A percentile compares a stretch with the other conserved stretches of the same genome.
These are phyloP conservation scores for Spea bombifrons DNA, from an alignment of 2,113 vertebrate genomes.

Conservation along the genomic window DNA sequence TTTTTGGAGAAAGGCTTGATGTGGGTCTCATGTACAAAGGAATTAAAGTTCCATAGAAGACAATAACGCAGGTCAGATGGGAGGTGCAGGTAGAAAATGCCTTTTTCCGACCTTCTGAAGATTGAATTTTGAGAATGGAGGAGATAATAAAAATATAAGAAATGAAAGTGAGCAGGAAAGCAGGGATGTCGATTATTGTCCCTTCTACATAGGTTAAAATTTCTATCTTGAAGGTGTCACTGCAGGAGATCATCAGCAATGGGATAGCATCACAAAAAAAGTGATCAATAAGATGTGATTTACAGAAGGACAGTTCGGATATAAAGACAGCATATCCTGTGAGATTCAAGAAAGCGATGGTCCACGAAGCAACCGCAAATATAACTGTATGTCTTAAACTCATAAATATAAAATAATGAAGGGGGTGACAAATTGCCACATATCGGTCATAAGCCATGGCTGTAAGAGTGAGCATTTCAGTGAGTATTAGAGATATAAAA, in stretches of 20 bases:
- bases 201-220: slow-evolving; percentile 53
- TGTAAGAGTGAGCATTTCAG: slow-evolving; percentile 41
- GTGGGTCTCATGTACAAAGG: too few relatives aligned
- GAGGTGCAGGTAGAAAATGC: slow-evolving; percentile 38
- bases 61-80: slow-evolving; percentile 28
- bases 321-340: neutral
- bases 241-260: slow-evolving; percentile 52
- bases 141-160: slow-evolving; percentile 51
- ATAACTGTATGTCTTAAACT: neutral
- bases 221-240: slow-evolving; percentile 42
- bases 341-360: neutral
- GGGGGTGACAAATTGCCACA: too few relatives aligned
- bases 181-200: slow-evolving; percentile 47
- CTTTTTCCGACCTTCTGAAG: slow-evolving; percentile 13
- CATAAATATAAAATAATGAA: neutral
- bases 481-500: slow-evolving; percentile 50
- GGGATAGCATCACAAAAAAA: slow-evolving; percentile 57
- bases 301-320: slow-evolving; percentile 4
- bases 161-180: slow-evolving; percentile 46
- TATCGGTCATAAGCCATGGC: slow-evolving; percentile 8
- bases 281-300: slow-evolving; percentile 50
- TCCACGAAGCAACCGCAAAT: neutral
- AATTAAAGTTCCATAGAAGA: slow-evolving; percentile 27
- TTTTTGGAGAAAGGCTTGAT: too few relatives aligned
- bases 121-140: slow-evolving; percentile 39